phyloP scores from a whole-genome alignment of 1,140 invertebrate species.

The Drosophila teissieri region DNA sequence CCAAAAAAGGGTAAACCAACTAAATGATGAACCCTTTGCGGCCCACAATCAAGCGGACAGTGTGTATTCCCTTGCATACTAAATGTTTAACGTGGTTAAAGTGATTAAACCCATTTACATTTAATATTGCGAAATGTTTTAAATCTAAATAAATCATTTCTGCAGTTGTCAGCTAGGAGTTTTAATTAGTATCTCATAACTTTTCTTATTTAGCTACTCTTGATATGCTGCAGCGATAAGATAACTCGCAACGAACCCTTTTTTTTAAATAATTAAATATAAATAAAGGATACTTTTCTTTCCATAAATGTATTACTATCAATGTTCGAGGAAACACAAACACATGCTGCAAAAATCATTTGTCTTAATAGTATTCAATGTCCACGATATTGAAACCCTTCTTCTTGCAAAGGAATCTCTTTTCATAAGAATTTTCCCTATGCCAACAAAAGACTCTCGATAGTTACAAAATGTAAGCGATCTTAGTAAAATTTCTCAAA shows the following conservation, averaged over 20 bases:
- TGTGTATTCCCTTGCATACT: conserved; percentile 12
- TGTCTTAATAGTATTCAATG: background rate
- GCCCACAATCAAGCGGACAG: conserved; percentile 3
- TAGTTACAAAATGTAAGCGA: no score
- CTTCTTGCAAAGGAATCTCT: background rate
- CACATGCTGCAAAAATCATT: conserved; percentile 1
- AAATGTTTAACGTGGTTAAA: background rate
- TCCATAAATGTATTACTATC: background rate
- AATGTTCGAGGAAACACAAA: background rate
- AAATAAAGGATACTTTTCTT: background rate
- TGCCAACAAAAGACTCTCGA: background rate
- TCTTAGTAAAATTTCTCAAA: no score
- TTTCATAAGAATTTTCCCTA: conserved; percentile 9
- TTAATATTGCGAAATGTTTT: background rate
- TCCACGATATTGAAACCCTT: background rate
- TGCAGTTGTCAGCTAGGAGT: background rate
- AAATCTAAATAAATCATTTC: background rate
- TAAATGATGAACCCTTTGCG: conserved; percentile 24
- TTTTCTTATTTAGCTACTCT: no score
- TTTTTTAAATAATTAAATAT: no score
- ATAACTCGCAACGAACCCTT: no score
- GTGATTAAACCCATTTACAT: conserved; percentile 6
- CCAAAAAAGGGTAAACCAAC: background rate
- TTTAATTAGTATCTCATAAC: background rate
- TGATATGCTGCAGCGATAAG: no score